Base-by-base conservation (phyloP, 2,113 vertebrate genomes). In the Fukomys damarensis region DNA sequence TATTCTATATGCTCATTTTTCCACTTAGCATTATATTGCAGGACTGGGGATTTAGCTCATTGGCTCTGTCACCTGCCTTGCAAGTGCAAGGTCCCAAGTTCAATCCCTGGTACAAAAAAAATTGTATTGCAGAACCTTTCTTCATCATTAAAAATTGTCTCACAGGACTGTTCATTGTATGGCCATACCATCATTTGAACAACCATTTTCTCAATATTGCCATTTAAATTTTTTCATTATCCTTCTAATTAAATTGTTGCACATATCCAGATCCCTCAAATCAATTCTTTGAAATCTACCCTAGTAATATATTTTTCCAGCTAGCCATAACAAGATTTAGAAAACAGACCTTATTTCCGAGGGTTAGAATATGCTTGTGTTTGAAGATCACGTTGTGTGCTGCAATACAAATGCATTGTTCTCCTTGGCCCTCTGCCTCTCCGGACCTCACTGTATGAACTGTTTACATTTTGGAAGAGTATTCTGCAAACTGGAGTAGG, bases 351-450 rank as follows among this genome's bases (percentile, higher is more conserved):
- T 91, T 81, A 86, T 92, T 63, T 96, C 59, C 56, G 41, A 77
- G 76, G 59, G 58, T 95, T 89, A 41, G 65, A 85, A 30, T 92
- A 54, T 5, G 11, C 59, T 93, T 89, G 35, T 80, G 52, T 76
- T 87, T 96, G 81, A 91, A 28, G 70, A 74, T 93, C 82, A 70
- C 49, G 49, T 49, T 54, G 13, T n/a, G 16, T 88, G 63, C 58
- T 94, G 72, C 77, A 85, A 91, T 86, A 72, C 58, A 66, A 38
- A 87, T 59, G 93, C 81, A 43, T 49, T 58, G 26, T 61, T 92
- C 81, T 76, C 38, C 10, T 89, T 96, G 97, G 61, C 66, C 59
- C 49, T 92, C 70, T 96, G 65, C 70, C 79, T 94, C 90, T 85
- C 30, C 38, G 88, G 84, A 82, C 35, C 84, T 95, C 88, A 76